Percentiles rank a stretch among this genome's conserved stretches.
Conservation (phyloP, 1,140 invertebrate genomes). For the Cepaea nemoralis region DNA sequence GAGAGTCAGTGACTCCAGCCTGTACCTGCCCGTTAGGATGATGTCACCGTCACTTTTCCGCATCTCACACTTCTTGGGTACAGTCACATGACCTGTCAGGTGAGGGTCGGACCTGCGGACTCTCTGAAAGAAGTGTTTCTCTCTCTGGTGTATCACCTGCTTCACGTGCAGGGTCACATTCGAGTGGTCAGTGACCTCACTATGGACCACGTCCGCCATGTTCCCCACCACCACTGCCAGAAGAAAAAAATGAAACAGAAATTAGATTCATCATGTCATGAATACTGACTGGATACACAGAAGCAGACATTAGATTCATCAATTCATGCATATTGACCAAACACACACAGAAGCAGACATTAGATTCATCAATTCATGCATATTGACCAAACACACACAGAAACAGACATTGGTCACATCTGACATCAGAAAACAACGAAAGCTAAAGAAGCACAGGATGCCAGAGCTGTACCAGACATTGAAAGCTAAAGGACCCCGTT, state of each 20-base stretch:
- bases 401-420: no score
- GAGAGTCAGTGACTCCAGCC: slow-evolving; percentile 80
- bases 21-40: slow-evolving; percentile 82
- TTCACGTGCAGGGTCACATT: slow-evolving; percentile 51
- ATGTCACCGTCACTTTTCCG: slow-evolving; percentile 82
- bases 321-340: no score
- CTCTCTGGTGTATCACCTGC: slow-evolving; percentile 53
- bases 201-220: slow-evolving; percentile 50
- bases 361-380: no score
- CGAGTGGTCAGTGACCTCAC: slow-evolving; percentile 42
- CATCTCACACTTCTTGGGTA: slow-evolving; percentile 80
- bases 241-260: not conserved
- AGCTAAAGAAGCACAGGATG: no score
- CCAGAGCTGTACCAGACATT: no score
- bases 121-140: slow-evolving; percentile 38
- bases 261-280: no score
- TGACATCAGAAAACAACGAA: no score
- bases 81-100: slow-evolving; percentile 67
- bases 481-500: no score
- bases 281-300: no score
- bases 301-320: no score
- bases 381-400: no score
- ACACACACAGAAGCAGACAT: no score
- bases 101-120: slow-evolving; percentile 36
- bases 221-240: slow-evolving; percentile 59